Evolutionary conservation across 2,888 invertebrate genomes (phyloP).

Genomic region (Temnothorax ravouxi): DNA sequence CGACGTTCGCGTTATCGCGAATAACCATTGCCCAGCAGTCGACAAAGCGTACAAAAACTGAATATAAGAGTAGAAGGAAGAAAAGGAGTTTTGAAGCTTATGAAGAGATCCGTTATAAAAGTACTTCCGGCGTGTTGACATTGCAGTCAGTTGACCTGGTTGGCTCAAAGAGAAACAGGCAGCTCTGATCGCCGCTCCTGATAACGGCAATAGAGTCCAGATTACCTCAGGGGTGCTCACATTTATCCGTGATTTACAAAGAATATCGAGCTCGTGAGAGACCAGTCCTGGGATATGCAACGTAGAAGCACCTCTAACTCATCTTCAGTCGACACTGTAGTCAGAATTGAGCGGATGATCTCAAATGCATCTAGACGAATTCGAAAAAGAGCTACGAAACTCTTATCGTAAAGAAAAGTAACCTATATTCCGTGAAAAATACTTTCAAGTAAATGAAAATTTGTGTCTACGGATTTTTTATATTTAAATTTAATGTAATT

Average conservation of each 20-base stretch:
- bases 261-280: neutral
- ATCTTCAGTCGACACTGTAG: slow-evolving; percentile 66
- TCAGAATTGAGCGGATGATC: slow-evolving; percentile 74
- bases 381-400: slow-evolving; percentile 42
- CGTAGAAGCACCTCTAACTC: slow-evolving; percentile 72
- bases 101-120: slow-evolving; percentile 77
- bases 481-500: neutral
- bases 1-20: slow-evolving; percentile 41
- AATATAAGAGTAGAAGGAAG: slow-evolving; percentile 64
- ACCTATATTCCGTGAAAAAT: neutral
- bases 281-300: slow-evolving; percentile 17
- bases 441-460: neutral
- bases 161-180: slow-evolving; percentile 82
- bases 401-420: neutral
- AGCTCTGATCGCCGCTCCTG: slow-evolving; percentile 79
- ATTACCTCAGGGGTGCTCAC: slow-evolving; percentile 81
- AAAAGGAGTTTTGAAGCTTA: slow-evolving; percentile 68
- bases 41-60: slow-evolving; percentile 62
- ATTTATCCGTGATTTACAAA: slow-evolving; percentile 50
- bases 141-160: slow-evolving; percentile 81
- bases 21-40: slow-evolving; percentile 54
- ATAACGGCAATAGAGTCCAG: slow-evolving; percentile 83
- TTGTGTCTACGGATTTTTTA: neutral
- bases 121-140: slow-evolving; percentile 82
- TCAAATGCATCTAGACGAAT: slow-evolving; percentile 76